A percentile compares a stretch with the other conserved stretches of the same genome.
Conservation (phyloP, 2,113 vertebrate species). For the Petaurus breviceps region DNA sequence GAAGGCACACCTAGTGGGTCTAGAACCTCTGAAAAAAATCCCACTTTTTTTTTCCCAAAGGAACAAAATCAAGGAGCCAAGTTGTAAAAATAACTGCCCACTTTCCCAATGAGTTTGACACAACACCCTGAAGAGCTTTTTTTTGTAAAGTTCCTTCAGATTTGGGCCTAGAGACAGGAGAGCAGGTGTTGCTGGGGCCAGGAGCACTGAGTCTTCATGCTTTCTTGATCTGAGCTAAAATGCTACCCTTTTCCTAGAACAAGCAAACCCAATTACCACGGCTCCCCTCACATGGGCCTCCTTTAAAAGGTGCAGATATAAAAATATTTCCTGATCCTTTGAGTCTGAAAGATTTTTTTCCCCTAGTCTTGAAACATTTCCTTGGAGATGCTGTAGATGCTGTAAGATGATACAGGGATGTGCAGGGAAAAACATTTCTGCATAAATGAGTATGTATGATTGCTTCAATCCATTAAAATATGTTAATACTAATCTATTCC, state of each 20-base stretch:
- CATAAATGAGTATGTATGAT: background rate
- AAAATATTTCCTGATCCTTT: background rate
- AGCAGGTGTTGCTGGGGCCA: background rate
- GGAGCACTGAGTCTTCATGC: background rate
- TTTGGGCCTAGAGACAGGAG: background rate
- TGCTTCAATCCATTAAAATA: background rate
- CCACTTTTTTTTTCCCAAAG: background rate
- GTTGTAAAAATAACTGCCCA: background rate
- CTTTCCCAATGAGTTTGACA: background rate
- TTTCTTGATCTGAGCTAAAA: background rate
- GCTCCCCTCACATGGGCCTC: background rate
- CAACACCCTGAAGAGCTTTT: background rate
- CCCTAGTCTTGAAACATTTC: background rate
- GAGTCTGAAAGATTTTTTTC: background rate
- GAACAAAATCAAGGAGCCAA: background rate
- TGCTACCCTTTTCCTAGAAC: background rate
- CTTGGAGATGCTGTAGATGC: accelerated
- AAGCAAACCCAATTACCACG: background rate
- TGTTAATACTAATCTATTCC: background rate
- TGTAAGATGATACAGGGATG: background rate
- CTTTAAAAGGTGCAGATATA: background rate
- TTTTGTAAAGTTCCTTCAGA: background rate
- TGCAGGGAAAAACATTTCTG: background rate
- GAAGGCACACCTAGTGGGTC: background rate
- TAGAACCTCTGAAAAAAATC: background rate